Conservation (phyloP, 2,113 vertebrate species). For the Antennarius striatus region DNA sequence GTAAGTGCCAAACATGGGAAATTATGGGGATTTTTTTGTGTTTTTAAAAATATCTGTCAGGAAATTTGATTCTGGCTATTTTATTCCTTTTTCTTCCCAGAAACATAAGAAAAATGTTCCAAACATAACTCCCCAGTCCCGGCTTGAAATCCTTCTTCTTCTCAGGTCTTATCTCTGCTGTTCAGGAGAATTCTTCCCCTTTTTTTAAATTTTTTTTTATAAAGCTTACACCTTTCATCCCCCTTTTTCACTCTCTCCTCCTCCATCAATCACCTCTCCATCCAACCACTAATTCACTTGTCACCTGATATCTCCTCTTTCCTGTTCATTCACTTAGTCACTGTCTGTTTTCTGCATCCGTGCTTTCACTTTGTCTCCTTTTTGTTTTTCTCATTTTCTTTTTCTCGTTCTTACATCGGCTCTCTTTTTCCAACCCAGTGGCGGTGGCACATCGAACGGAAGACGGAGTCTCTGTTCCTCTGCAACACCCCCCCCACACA, state of each 20-base stretch:
- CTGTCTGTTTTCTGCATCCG: slow-evolving; percentile 21
- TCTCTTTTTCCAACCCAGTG: slow-evolving; percentile 40
- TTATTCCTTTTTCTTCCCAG: too few species aligned
- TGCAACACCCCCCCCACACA: too few species aligned
- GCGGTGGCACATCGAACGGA: slow-evolving; percentile 22
- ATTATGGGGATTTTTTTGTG: too few species aligned
- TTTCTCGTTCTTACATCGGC: slow-evolving; percentile 4
- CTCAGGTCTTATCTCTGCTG: background rate
- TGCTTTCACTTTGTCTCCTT: slow-evolving; percentile 16
- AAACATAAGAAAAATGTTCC: too few species aligned
- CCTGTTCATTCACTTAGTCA: background rate
- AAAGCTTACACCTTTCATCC: slow-evolving; percentile 9
- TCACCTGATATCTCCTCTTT: slow-evolving; percentile 18
- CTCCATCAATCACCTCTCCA: slow-evolving; percentile 11
- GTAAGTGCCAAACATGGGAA: too few species aligned
- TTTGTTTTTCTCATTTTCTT: slow-evolving; percentile 46
- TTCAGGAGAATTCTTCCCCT: slow-evolving; percentile 11
- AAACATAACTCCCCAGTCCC: background rate
- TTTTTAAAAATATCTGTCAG: too few species aligned
- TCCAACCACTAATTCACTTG: slow-evolving; percentile 15
- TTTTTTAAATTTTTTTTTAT: background rate
- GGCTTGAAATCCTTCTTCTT: slow-evolving; percentile 1
- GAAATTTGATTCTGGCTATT: too few species aligned
- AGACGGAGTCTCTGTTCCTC: slow-evolving; percentile 24
- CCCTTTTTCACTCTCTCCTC: slow-evolving; percentile 14